phyloP scores from a whole-genome alignment of 2,797 vertebrate genomes.

The Phaenicophaeus curvirostris region DNA sequence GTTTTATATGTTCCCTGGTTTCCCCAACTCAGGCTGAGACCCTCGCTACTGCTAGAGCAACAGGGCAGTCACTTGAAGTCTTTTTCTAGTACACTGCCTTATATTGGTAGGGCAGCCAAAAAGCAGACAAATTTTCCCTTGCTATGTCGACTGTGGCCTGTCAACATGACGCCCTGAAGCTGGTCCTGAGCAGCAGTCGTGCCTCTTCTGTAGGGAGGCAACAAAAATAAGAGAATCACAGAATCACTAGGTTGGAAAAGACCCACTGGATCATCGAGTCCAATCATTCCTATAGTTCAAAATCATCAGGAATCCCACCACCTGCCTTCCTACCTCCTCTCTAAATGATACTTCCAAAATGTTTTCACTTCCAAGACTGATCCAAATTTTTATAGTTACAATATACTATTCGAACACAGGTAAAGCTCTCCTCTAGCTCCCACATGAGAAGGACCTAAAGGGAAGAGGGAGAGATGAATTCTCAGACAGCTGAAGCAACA shows the following conservation, averaged over 20 bases:
- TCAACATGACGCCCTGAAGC: background rate
- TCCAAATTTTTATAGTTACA: background rate
- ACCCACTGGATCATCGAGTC: no score
- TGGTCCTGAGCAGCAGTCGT: background rate
- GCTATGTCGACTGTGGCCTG: background rate
- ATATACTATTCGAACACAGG: background rate
- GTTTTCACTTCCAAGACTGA: background rate
- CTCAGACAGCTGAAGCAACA: background rate
- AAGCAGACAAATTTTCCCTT: background rate
- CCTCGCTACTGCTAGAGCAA: background rate
- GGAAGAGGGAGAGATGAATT: background rate
- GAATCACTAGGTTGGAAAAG: no score
- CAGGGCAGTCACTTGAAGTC: rapidly evolving
- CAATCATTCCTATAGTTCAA: background rate
- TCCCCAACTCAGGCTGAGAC: background rate
- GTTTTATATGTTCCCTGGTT: background rate
- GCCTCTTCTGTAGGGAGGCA: background rate
- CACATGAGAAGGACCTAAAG: background rate
- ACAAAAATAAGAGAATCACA: no score
- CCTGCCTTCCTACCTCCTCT: background rate
- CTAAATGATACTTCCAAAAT: background rate
- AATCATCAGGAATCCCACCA: background rate
- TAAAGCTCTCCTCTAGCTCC: background rate
- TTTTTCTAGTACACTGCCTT: background rate
- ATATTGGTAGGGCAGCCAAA: background rate